phyloP scores from a whole-genome alignment of 2,797 vertebrate genomes.

The Gymnothorax javanicus region DNA sequence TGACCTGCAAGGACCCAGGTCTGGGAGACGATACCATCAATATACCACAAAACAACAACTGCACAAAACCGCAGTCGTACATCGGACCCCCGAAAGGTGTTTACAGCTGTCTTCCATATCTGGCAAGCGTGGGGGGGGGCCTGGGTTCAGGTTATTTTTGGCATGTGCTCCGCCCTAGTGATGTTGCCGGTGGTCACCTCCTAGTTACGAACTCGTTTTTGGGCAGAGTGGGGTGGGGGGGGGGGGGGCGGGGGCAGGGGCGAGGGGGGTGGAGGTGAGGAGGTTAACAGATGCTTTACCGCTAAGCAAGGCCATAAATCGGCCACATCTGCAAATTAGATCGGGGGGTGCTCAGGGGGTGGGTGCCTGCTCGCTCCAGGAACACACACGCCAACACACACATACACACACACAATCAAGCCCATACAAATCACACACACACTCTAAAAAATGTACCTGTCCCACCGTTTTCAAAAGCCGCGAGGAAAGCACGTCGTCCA shows the following conservation, averaged over 20 bases:
- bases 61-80: not conserved
- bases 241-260: constrained; percentile 34
- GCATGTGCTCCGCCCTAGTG: not conserved
- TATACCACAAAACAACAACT: too few relatives aligned
- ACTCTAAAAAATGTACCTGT: constrained; percentile 61
- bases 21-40: not conserved
- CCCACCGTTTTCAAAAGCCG: constrained; percentile 50
- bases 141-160: not conserved
- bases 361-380: constrained; percentile 52
- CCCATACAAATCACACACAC: constrained; percentile 46
- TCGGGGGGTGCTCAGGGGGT: constrained; percentile 32
- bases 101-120: constrained; percentile 13
- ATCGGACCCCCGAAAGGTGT: not conserved
- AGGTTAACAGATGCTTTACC: constrained; percentile 59
- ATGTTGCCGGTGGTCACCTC: not conserved
- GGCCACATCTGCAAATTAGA: constrained; percentile 63
- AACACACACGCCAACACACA: constrained; percentile 43
- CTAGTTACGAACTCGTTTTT: not conserved
- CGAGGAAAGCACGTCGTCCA: constrained; percentile 50
- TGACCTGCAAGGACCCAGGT: not conserved
- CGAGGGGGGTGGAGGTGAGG: constrained; percentile 52
- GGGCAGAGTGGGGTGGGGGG: constrained; percentile 45
- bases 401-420: constrained; percentile 44
- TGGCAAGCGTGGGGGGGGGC: not conserved
- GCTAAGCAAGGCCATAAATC: constrained; percentile 53